These are phyloP conservation scores for Forbesichthys papilliferus DNA, from an alignment of 2,113 vertebrate genomes.

Conservation along the genomic window DNA sequence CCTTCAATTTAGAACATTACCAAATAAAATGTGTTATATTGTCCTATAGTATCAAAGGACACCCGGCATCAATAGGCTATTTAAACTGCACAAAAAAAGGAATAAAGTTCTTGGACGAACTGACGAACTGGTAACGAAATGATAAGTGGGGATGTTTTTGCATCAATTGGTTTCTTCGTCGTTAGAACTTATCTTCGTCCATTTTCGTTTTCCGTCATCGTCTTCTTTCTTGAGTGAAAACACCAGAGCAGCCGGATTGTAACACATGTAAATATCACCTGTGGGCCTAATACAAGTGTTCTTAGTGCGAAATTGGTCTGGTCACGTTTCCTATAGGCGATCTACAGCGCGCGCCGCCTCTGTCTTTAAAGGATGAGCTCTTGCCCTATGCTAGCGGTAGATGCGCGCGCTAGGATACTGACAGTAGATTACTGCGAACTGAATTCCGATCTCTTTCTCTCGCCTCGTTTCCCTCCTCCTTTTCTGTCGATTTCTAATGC, in stretches of 20 bases:
- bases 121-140: no score
- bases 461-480: neutral
- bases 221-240: neutral
- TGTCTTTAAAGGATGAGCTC: constrained; percentile 5
- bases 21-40: no score
- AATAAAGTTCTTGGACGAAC: no score
- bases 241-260: neutral
- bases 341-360: neutral
- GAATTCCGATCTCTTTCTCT: constrained; percentile 52
- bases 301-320: neutral
- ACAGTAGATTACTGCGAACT: constrained; percentile 66
- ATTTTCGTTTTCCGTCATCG: constrained; percentile 19
- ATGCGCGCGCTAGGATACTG: constrained; percentile 35
- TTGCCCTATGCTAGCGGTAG: constrained; percentile 34
- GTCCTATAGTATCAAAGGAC: no score
- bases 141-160: neutral
- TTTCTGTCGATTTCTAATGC: constrained; percentile 21
- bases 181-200: neutral
- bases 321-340: neutral
- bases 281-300: neutral
- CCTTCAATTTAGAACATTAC: no score
- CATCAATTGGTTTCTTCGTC: neutral
- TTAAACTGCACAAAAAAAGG: no score
- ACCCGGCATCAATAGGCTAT: no score
- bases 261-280: neutral